Conservation (phyloP, 2,888 invertebrate species). For the Phengaris alcon region DNA sequence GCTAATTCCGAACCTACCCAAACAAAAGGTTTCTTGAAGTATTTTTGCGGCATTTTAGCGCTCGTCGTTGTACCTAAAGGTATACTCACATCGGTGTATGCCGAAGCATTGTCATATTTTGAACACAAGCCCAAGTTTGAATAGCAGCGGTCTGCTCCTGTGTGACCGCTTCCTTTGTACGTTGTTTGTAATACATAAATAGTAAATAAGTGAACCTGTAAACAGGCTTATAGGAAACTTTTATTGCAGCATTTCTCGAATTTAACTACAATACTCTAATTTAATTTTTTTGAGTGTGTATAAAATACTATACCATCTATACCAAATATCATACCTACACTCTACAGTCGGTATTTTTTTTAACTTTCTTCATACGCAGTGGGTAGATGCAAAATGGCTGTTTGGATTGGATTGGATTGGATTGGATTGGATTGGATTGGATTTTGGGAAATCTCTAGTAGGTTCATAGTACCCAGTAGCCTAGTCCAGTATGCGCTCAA, state of each 20-base stretch:
- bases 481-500: too few relatives aligned
- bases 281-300: too few relatives aligned
- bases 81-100: constrained; percentile 62
- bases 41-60: constrained; percentile 49
- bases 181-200: constrained; percentile 65
- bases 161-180: constrained; percentile 63
- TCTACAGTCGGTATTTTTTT: too few relatives aligned
- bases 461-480: too few relatives aligned
- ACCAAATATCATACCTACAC: too few relatives aligned
- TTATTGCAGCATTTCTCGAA: constrained; percentile 46
- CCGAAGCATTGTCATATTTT: constrained; percentile 72
- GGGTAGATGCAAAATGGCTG: too few relatives aligned
- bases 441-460: too few relatives aligned
- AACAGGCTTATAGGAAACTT: constrained; percentile 62
- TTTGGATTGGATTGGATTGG: too few relatives aligned
- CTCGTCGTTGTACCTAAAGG: constrained; percentile 56
- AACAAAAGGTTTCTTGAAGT: neutral
- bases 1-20: neutral
- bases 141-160: constrained; percentile 52
- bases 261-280: neutral
- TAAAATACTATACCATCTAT: too few relatives aligned
- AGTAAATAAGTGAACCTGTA: constrained; percentile 60
- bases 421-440: too few relatives aligned
- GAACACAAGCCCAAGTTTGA: constrained; percentile 58
- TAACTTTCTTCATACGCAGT: too few relatives aligned